Base-by-base conservation (phyloP, 2,888 invertebrate genomes). In the Ethmia dodecea region DNA sequence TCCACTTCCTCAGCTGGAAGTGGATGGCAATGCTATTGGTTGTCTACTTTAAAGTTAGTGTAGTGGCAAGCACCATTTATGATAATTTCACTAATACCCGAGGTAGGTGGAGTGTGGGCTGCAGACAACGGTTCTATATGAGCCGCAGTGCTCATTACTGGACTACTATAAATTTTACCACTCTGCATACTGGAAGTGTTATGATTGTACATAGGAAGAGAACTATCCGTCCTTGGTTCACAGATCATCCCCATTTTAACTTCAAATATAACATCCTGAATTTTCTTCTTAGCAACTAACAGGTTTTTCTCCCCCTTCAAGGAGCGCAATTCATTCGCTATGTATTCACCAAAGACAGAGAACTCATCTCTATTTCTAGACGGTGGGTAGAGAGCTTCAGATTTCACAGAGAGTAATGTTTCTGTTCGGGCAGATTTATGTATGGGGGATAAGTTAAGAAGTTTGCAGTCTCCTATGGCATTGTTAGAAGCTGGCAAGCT, bases 261-360 rank as follows among this genome's bases (percentile, higher is more conserved):
- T 50, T 89, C 89, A 61, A 88, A 89, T 48, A 89, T 86, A 8
- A 87, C 84, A 49, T 89, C 89, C 50, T 89, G 88, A 38, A 89
- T 89, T 55, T 89, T 89, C 52, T 89, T 89, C 52, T 89, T 89
- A 0, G 88, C 81, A 3, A 89, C 74, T 3, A 88, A 58, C 8
- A 89, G 57, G 38, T 88, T 86, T 49, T 88, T 88, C 28, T 89
- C 80, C 12, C 86, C 88, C 57, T 80, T 84, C 11, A 89, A 66
- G 22, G 87, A 87, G 4, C 89, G 69, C 46, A 89, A 65, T 55
- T 89, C 89, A 52, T 89, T 89, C 1, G 89, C 89, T 34, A 89
- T 70, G 43, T 89, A 89, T 64, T 89, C 89, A 5, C 90, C 89
- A 33, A 89, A 89, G 0, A 88, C 87, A 6, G 86, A 61, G 50